A percentile compares a stretch with the other conserved stretches of the same genome.
These are phyloP conservation scores for Gouania willdenowi DNA, from an alignment of 2,797 vertebrate species.

Conservation along the genomic window DNA sequence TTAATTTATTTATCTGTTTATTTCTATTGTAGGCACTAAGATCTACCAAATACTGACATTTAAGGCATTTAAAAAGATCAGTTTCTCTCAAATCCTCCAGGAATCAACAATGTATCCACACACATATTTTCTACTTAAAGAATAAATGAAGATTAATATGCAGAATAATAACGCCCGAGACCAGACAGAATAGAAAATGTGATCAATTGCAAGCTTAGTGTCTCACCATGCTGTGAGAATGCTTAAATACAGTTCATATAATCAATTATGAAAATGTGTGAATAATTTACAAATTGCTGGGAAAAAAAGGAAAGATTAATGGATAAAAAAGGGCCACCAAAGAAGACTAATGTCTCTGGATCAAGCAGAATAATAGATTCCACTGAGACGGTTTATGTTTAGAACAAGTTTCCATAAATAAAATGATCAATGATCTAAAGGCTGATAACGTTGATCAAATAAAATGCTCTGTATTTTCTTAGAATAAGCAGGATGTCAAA, in stretches of 20 bases:
- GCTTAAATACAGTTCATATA: constrained; percentile 57
- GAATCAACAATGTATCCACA: constrained; percentile 31
- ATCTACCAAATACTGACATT: too few relatives aligned
- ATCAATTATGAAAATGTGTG: constrained; percentile 68
- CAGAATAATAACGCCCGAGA: constrained; percentile 36
- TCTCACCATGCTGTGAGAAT: constrained; percentile 45
- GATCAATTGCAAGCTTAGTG: constrained; percentile 53
- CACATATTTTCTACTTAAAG: constrained; percentile 20
- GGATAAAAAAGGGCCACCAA: constrained; percentile 34
- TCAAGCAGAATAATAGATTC: constrained; percentile 55
- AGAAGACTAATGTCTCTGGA: constrained; percentile 36
- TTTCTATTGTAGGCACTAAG: too few relatives aligned
- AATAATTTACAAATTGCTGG: constrained; percentile 63
- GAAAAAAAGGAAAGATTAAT: constrained; percentile 47
- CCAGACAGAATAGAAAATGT: constrained; percentile 43
- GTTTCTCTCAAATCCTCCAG: too few relatives aligned
- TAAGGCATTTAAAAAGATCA: too few relatives aligned
- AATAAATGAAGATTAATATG: constrained; percentile 42
- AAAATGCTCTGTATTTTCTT: too few relatives aligned
- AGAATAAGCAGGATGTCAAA: too few relatives aligned
- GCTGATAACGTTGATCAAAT: too few relatives aligned
- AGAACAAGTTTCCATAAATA: too few relatives aligned
- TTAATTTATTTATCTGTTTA: too few relatives aligned
- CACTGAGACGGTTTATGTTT: constrained; percentile 33
- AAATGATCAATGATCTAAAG: too few relatives aligned